A percentile compares a stretch with the other conserved stretches of the same genome.
Evolutionary conservation across 37 sponge, comb jelly and placozoan species (phyloP).

Genomic region (Haliclona indistincta): DNA sequence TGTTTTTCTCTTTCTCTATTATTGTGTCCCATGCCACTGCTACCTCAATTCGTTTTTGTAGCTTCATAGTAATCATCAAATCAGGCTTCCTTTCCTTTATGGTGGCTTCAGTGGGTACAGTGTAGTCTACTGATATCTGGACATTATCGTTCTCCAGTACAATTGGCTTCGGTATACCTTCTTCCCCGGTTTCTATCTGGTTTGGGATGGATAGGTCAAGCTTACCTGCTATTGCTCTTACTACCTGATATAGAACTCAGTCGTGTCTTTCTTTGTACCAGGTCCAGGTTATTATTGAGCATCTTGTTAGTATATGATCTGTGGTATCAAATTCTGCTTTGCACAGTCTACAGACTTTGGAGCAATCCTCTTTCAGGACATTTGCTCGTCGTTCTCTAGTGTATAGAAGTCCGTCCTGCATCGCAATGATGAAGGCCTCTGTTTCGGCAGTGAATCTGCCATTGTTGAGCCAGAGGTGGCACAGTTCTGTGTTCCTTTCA

Average conservation of each 20-base stretch:
- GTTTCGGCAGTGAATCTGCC: no score
- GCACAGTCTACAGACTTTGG: background rate
- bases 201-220: background rate
- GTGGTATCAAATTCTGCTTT: background rate
- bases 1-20: background rate
- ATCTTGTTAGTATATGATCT: background rate
- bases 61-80: background rate
- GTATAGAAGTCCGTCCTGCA: slow-evolving; percentile 21
- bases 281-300: background rate
- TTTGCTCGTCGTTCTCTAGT: background rate
- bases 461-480: background rate
- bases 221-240: background rate
- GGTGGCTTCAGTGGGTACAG: background rate
- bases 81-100: background rate
- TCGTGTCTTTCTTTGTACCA: slow-evolving; percentile 5
- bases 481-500: background rate
- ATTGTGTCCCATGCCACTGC: slow-evolving; percentile 11
- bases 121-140: background rate
- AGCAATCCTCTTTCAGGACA: background rate
- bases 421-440: slow-evolving; percentile 20
- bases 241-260: background rate
- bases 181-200: no score
- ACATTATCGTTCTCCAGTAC: background rate
- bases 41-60: background rate
- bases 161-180: background rate